Evolutionary conservation across 37 sponge, comb jelly and placozoan species (phyloP).

Genomic region (Ianthella basta): DNA sequence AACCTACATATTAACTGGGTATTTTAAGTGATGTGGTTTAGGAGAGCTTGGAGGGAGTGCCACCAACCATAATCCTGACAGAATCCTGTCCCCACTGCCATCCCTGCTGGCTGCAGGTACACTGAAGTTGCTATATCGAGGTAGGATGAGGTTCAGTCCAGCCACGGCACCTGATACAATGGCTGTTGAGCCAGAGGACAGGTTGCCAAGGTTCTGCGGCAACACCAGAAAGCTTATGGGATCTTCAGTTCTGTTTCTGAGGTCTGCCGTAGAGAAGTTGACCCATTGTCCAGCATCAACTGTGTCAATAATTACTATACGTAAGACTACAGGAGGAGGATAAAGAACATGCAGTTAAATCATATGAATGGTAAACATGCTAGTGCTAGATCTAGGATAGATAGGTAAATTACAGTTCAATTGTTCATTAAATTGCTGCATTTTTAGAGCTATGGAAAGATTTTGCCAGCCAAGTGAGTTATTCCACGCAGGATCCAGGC

Average conservation of each 20-base stretch:
- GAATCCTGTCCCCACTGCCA: background rate
- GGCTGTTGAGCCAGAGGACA: background rate
- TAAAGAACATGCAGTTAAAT: no score
- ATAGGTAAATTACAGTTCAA: no score
- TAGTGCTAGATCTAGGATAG: no score
- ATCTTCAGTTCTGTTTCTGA: background rate
- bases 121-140: background rate
- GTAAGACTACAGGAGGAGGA: background rate
- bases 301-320: background rate
- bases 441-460: no score
- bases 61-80: constrained; percentile 15
- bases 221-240: constrained; percentile 3
- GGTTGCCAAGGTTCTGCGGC: constrained; percentile 5
- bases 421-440: no score
- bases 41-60: no score
- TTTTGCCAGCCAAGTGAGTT: no score
- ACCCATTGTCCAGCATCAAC: background rate
- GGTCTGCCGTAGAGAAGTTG: background rate
- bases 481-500: no score
- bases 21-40: no score
- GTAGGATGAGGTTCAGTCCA: background rate
- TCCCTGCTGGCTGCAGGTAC: background rate
- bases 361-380: no score
- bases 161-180: background rate
- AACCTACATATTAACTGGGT: no score